phyloP scores from a whole-genome alignment of 2,888 invertebrate species.

The Criorhina ranunculi region DNA sequence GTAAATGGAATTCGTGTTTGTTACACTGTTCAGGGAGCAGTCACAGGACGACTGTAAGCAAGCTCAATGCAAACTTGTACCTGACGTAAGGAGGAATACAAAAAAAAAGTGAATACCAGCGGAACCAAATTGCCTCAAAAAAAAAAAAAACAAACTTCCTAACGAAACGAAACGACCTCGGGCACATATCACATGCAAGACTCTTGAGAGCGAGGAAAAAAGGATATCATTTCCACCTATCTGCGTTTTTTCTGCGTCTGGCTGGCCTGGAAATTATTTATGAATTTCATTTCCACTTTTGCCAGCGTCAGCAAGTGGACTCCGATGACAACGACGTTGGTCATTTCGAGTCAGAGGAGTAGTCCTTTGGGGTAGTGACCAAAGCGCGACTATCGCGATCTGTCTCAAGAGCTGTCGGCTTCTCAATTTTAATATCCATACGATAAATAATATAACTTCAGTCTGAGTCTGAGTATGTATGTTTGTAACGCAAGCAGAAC shows the following conservation, averaged over 20 bases:
- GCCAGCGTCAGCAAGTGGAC: constrained; percentile 63
- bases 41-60: constrained; percentile 47
- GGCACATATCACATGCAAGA: constrained; percentile 68
- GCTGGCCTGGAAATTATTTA: constrained; percentile 70
- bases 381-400: constrained; percentile 66
- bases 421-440: constrained; percentile 70
- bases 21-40: constrained; percentile 35
- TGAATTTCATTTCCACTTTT: constrained; percentile 74
- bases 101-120: constrained; percentile 12
- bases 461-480: constrained; percentile 17
- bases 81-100: constrained; percentile 38
- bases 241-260: constrained; percentile 68
- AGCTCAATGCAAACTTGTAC: constrained; percentile 37
- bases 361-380: not conserved
- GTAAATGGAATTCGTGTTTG: constrained; percentile 73
- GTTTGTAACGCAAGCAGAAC: constrained; percentile 19
- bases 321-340: constrained; percentile 61
- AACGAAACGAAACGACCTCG: constrained; percentile 61
- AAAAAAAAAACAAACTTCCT: constrained; percentile 21
- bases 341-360: constrained; percentile 41
- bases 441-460: constrained; percentile 65
- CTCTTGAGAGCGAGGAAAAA: constrained; percentile 41
- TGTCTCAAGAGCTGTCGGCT: constrained; percentile 73
- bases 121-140: constrained; percentile 13
- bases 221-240: constrained; percentile 74